Base-by-base conservation (phyloP, 1,140 invertebrate genomes). In the Drosophila pachea region DNA sequence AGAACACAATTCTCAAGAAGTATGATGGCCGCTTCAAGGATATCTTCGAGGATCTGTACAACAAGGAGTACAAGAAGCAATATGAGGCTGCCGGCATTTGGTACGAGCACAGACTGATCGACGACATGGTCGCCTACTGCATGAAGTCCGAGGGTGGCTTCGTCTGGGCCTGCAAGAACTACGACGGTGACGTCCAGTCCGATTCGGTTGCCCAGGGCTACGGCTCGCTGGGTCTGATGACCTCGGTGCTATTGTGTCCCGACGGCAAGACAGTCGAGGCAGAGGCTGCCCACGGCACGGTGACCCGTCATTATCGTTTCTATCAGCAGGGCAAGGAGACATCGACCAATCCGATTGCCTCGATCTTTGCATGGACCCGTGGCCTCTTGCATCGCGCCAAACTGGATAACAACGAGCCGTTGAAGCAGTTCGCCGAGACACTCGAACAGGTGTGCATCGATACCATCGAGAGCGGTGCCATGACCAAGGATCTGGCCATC, bases 401-500 rank as follows among this genome's bases (percentile, higher is more conserved):
- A 87, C 90, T 99, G 22, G 98, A 99, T 84, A 92, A 95, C 45
- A 99, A 99, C 82, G 70, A 91, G 14, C 90, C 91, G 59, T 90
- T 99, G 14, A 91, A 92, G 61, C 91, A 93, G 11, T 99, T 98
- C 89, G 94, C 95, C 31, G 91, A 95, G 65, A 94, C 92, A 31
- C 90, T 99, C 33, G 98, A 99, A 87, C 92, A 92, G 71, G 97
- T 98, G 4, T 99, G 98, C 90, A 91, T 99, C 58, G 94, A 96
- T 67, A 99, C 98, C 0, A 98, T 99, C 73, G 97, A 99, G 90
- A 91, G 93, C 58, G 98, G 97, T 14, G 91, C 92, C 50, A 99
- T 99, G 97, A 99, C 98, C n/a, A 99, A 99, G 90, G 98, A 99
- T 93, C 92, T 99, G 78, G 98, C 98, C 36, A 98, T 99, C 90